Conservation (phyloP, 2,797 vertebrate species). For the Florisuga fusca region DNA sequence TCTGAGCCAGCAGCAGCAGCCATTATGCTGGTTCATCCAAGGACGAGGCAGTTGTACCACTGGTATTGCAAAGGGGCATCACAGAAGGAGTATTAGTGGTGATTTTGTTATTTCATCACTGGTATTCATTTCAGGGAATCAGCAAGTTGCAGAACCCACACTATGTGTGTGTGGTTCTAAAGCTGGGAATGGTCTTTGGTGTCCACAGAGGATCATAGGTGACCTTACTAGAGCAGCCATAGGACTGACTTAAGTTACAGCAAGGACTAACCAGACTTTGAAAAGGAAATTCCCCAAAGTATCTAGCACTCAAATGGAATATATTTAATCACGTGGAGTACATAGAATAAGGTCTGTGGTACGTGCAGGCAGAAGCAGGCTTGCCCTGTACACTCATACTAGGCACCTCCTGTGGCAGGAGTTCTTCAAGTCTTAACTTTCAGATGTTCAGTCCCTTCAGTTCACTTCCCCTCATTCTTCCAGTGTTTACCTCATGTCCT, state of each 20-base stretch:
- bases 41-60: background rate
- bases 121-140: fast-evolving
- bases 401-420: background rate
- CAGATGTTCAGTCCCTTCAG: background rate
- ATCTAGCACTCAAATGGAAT: background rate
- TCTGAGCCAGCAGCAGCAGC: background rate
- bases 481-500: background rate
- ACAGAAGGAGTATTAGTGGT: background rate
- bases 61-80: background rate
- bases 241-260: background rate
- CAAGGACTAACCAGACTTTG: background rate
- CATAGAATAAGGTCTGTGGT: background rate
- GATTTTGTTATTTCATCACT: background rate
- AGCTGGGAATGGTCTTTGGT: background rate
- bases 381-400: background rate
- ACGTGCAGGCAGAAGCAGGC: background rate
- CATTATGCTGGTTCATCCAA: background rate
- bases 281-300: background rate
- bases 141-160: background rate
- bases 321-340: fast-evolving
- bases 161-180: background rate
- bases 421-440: background rate
- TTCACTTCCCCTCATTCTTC: background rate
- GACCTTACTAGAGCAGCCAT: background rate
- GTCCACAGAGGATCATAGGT: background rate